phyloP scores from a whole-genome alignment of 2,797 vertebrate species.

The Setipinna tenuifilis region DNA sequence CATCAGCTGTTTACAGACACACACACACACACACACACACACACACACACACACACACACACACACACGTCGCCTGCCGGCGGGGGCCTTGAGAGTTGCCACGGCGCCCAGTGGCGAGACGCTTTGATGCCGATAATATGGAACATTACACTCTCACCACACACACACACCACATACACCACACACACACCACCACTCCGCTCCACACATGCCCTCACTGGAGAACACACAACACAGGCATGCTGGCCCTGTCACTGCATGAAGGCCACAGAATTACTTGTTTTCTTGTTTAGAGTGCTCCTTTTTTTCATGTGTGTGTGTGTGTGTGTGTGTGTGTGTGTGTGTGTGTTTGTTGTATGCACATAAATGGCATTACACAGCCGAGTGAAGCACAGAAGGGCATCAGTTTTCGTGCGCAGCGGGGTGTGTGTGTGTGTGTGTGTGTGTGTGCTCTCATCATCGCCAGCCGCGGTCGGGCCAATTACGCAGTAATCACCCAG shows the following conservation, averaged over 20 bases:
- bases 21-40: conserved; percentile 56
- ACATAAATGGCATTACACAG: conserved; percentile 17
- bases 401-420: not conserved
- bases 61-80: conserved; percentile 60
- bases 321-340: conserved; percentile 4
- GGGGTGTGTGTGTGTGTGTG: not conserved
- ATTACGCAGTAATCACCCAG: conserved; percentile 15
- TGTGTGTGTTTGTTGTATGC: not conserved
- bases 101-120: conserved; percentile 59
- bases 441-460: not conserved
- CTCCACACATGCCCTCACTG: conserved; percentile 19
- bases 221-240: not conserved
- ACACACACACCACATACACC: too few relatives aligned
- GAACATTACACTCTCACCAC: conserved; percentile 49
- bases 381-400: not conserved
- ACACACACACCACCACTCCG: too few relatives aligned
- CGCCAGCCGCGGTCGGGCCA: not conserved
- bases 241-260: not conserved
- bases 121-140: conserved; percentile 64
- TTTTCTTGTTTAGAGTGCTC: not conserved
- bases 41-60: conserved; percentile 59
- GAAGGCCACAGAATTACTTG: not conserved
- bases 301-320: not conserved
- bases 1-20: conserved; percentile 71
- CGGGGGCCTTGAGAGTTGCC: conserved; percentile 63